These are phyloP conservation scores for Paralvinella palmiformis DNA, from an alignment of 1,140 invertebrate species.

Conservation along the genomic window DNA sequence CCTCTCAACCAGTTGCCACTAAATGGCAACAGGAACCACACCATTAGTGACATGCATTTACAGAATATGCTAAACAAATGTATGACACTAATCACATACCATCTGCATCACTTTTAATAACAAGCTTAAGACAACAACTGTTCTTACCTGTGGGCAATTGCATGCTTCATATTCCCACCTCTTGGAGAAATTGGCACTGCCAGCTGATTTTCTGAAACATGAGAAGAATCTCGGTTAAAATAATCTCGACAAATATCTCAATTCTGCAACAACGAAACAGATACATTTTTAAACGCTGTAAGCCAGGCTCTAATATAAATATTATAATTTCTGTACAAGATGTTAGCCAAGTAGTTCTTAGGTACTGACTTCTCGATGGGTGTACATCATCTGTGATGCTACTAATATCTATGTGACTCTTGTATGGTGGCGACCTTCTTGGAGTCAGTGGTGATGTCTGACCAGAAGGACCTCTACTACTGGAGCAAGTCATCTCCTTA, in stretches of 20 bases:
- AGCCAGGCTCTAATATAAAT: neutral
- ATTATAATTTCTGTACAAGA: no score
- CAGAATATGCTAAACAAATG: no score
- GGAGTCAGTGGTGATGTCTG: slow-evolving; percentile 58
- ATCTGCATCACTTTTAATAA: no score
- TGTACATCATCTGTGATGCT: slow-evolving; percentile 6
- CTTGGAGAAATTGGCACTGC: slow-evolving; percentile 48
- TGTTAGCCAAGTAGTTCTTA: no score
- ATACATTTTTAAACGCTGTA: slow-evolving; percentile 3
- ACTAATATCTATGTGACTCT: neutral
- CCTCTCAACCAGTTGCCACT: no score
- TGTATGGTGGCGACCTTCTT: slow-evolving; percentile 17
- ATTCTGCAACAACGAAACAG: neutral
- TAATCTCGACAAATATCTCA: no score
- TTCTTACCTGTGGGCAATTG: slow-evolving; percentile 79
- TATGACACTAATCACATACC: no score
- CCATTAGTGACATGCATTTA: no score
- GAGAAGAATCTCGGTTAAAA: no score
- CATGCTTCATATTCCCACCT: slow-evolving; percentile 68
- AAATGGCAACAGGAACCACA: no score
- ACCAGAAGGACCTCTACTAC: slow-evolving; percentile 52
- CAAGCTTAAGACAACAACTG: no score
- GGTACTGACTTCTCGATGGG: slow-evolving; percentile 11
- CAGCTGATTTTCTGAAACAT: slow-evolving; percentile 14
- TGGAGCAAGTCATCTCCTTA: slow-evolving; percentile 38